phyloP scores from a whole-genome alignment of 1,140 invertebrate species.

The Cotesia glomerata region DNA sequence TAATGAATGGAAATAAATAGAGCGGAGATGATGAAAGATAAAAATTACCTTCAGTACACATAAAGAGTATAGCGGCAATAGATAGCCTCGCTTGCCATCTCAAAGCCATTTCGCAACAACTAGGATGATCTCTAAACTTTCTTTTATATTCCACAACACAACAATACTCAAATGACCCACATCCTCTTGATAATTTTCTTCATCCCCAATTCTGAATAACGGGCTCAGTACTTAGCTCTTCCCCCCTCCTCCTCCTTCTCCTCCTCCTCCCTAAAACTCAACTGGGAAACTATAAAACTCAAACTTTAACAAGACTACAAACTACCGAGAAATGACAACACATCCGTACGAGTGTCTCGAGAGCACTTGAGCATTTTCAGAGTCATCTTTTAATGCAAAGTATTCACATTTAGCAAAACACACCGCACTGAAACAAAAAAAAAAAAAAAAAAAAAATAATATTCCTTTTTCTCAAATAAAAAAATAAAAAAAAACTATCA shows the following conservation, averaged over 20 bases:
- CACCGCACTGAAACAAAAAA: too few species aligned
- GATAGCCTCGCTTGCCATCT: slow-evolving; percentile 62
- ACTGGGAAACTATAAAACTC: too few species aligned
- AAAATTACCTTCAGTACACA: slow-evolving; percentile 61
- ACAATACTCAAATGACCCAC: slow-evolving; percentile 22
- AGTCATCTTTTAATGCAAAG: slow-evolving; percentile 1
- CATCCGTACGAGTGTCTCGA: slow-evolving; percentile 8
- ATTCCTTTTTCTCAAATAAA: neutral
- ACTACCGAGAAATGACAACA: neutral
- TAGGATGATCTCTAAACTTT: slow-evolving; percentile 38
- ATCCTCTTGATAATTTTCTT: slow-evolving; percentile 11
- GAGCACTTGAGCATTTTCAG: neutral
- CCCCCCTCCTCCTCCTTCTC: too few species aligned
- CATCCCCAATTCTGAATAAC: neutral
- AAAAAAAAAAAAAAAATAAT: neutral
- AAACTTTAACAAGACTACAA: too few species aligned
- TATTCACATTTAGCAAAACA: neutral
- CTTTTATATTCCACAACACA: slow-evolving; percentile 3
- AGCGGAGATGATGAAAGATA: neutral
- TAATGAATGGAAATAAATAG: neutral
- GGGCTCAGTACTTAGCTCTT: neutral
- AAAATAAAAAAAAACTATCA: neutral
- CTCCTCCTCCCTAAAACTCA: too few species aligned
- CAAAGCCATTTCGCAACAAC: slow-evolving; percentile 58
- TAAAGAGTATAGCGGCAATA: slow-evolving; percentile 61